Conservation (phyloP, 2,888 invertebrate species). For the Drosophila algonquin region DNA sequence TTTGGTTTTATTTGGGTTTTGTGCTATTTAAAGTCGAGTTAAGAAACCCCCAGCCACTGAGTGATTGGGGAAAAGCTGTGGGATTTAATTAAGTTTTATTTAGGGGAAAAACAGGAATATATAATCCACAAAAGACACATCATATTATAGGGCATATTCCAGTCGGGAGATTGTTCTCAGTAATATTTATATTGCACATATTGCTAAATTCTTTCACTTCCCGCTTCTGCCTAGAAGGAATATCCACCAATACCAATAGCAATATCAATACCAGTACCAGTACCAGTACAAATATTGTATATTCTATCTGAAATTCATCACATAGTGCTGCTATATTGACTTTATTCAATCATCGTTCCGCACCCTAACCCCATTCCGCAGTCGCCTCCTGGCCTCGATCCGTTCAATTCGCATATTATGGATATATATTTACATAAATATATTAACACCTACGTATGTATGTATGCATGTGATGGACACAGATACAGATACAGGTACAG, state of each 20-base stretch:
- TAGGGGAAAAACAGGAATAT: too few species aligned
- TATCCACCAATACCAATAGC: not conserved
- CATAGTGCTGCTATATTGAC: conserved; percentile 38
- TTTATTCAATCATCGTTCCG: conserved; percentile 44
- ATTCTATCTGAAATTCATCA: conserved; percentile 29
- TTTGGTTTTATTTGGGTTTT: not conserved
- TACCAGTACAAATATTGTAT: not conserved
- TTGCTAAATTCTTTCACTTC: not conserved
- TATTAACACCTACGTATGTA: conserved; percentile 2
- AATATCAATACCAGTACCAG: too few species aligned
- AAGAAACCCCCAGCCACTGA: too few species aligned
- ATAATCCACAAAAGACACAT: too few species aligned
- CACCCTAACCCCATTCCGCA: conserved; percentile 71
- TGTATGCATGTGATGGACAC: conserved; percentile 39
- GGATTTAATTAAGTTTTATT: too few species aligned
- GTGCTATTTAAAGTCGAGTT: not conserved
- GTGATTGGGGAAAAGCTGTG: not conserved
- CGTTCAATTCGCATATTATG: conserved; percentile 28
- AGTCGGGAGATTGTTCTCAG: too few species aligned
- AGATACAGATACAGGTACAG: too few species aligned
- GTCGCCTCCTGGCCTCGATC: conserved; percentile 43
- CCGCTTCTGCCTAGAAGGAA: too few species aligned
- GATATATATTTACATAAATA: conserved; percentile 32
- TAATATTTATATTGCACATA: too few species aligned
- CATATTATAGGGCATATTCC: too few species aligned